phyloP scores from a whole-genome alignment of 1,140 invertebrate species.

The silkworm (Bombyx mori) region DNA sequence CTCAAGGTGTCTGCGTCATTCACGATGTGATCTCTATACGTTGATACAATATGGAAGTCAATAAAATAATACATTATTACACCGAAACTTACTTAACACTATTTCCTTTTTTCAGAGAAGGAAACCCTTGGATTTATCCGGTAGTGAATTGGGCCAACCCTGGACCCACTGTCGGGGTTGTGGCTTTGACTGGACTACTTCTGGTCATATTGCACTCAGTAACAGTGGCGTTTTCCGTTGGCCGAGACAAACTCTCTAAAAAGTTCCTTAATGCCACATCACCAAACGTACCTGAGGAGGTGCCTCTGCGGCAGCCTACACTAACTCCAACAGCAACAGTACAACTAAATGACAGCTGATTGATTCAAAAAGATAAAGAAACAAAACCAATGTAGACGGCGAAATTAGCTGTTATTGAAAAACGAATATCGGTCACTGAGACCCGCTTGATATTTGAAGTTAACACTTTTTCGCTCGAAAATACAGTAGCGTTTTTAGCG shows the following conservation, averaged over 20 bases:
- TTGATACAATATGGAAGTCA: too few species aligned
- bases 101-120: slow-evolving; percentile 35
- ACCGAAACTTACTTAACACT: background rate
- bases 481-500: too few species aligned
- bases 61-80: too few species aligned
- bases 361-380: background rate
- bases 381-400: background rate
- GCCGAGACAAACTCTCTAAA: slow-evolving; percentile 27
- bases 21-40: too few species aligned
- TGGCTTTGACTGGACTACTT: slow-evolving; percentile 35
- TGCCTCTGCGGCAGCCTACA: slow-evolving; percentile 27
- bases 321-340: background rate
- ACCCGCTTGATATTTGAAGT: too few species aligned
- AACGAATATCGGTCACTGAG: too few species aligned
- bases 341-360: slow-evolving; percentile 2
- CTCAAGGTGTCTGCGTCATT: too few species aligned
- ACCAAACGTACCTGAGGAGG: slow-evolving; percentile 25
- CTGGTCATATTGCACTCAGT: slow-evolving; percentile 37
- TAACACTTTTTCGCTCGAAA: too few species aligned
- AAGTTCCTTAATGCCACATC: slow-evolving; percentile 22
- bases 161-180: slow-evolving; percentile 23
- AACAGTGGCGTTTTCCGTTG: slow-evolving; percentile 30
- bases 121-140: slow-evolving; percentile 54
- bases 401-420: too few species aligned
- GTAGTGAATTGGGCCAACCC: slow-evolving; percentile 53